phyloP scores from a whole-genome alignment of 2,113 vertebrate species.

The Puffinus mauretanicus region DNA sequence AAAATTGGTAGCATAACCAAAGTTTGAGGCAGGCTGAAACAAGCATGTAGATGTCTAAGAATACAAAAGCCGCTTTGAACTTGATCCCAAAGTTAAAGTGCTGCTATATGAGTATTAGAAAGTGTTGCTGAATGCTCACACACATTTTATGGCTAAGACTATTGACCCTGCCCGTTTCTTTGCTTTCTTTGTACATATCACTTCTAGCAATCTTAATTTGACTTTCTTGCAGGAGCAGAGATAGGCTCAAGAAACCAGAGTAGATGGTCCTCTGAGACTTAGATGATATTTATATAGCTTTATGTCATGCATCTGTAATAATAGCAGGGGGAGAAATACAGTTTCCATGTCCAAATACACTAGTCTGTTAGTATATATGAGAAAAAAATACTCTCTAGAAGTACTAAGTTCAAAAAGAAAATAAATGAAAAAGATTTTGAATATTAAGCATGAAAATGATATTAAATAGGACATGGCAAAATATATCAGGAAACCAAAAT shows the following conservation, averaged over 20 bases:
- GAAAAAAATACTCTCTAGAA: not conserved
- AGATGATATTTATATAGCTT: not conserved
- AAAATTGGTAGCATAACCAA: not conserved
- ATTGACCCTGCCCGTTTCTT: not conserved
- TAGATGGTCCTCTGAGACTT: not conserved
- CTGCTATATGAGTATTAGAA: not conserved
- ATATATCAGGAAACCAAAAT: not conserved
- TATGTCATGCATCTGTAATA: not conserved
- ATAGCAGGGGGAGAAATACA: not conserved
- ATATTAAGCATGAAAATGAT: not conserved
- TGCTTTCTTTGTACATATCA: not conserved
- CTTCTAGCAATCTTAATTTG: not conserved
- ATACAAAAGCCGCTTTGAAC: not conserved
- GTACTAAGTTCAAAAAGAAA: not conserved
- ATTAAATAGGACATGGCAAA: not conserved
- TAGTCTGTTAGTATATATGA: not conserved
- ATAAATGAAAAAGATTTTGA: not conserved
- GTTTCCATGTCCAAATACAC: not conserved
- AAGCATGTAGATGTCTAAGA: not conserved
- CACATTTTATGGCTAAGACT: not conserved
- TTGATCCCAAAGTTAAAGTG: not conserved
- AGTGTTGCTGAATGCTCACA: not conserved
- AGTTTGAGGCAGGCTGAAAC: not conserved
- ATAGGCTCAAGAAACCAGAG: not conserved
- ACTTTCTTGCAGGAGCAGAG: not conserved